phyloP scores from a whole-genome alignment of 2,888 invertebrate species.

The Cosmia trapezina region DNA sequence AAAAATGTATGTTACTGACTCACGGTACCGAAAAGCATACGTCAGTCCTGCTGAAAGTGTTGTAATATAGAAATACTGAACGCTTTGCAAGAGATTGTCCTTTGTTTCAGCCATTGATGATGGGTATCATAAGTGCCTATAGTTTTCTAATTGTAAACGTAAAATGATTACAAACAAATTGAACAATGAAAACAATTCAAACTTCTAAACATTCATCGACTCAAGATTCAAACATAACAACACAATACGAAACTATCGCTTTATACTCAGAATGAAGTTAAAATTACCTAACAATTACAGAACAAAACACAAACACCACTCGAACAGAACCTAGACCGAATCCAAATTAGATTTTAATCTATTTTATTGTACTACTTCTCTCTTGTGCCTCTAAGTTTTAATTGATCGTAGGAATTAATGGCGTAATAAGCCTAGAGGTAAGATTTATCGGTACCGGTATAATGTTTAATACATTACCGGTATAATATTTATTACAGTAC shows the following conservation, averaged over 20 bases:
- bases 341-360: constrained; percentile 70
- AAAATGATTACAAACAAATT: neutral
- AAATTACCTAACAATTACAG: constrained; percentile 33
- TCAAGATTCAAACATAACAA: neutral
- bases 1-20: neutral
- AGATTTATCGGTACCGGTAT: constrained; percentile 52
- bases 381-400: constrained; percentile 64
- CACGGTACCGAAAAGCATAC: neutral
- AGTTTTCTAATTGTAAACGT: neutral
- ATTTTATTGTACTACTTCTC: constrained; percentile 64
- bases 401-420: constrained; percentile 66
- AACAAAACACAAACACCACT: constrained; percentile 29
- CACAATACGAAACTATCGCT: constrained; percentile 17
- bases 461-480: constrained; percentile 25
- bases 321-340: constrained; percentile 34
- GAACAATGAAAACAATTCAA: constrained; percentile 16
- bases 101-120: too few relatives aligned
- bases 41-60: neutral
- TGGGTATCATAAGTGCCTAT: too few relatives aligned
- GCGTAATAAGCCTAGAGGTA: constrained; percentile 53
- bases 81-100: neutral
- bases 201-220: constrained; percentile 12
- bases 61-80: neutral
- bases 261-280: constrained; percentile 10
- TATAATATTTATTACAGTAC: neutral